Evolutionary conservation across 2,888 invertebrate genomes (phyloP), one percentile per base, ranked within the genome.

Genomic region (Aricia artaxerxes): DNA sequence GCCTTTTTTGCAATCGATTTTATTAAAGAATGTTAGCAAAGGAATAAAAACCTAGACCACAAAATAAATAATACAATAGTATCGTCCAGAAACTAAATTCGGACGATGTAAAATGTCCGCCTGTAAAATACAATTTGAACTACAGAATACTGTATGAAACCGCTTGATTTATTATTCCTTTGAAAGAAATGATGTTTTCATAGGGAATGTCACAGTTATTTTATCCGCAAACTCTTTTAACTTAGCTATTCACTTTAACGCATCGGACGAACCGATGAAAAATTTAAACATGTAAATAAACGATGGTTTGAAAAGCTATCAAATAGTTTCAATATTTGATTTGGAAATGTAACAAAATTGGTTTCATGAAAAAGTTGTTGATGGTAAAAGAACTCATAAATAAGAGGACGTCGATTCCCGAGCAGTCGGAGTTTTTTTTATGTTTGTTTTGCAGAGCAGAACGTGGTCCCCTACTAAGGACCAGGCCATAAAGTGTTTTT

Each of bases 171-270:
- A 35, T 69, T 69, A 69, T 69, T 69, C 69, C 69, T 69, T 69
- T 69, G 69, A 69, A 69, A 69, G 31, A 69, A 69, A 69, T 69
- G 35, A 69, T 69, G 35, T 69, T 69, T 69, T 69, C 69, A 69
- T 69, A 35, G 35, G 16, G 35, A 35, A 69, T 38, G 69, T 69
- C 69, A 69, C 69, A 35, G 69, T 69, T 38, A 69, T 35, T 69
- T 38, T 16, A 69, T 35, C 69, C 35, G 38, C 35, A 69, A 35
- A 38, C 64, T 69, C 31, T 69, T 69, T 69, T 35, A 69, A 69
- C 35, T 69, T 69, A 69, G 16, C 69, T 38, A 69, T 69, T 69
- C 69, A 35, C 69, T 69, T 69, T 69, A 69, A 69, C 69, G 69
- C 69, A 13, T 35, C 11, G 16, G 35, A 16, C 35, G 13, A 11